A percentile compares a stretch with the other conserved stretches of the same genome.
phyloP scores from a whole-genome alignment of 37 sponge, comb jelly and placozoan species.

The Ephydatia muelleri region DNA sequence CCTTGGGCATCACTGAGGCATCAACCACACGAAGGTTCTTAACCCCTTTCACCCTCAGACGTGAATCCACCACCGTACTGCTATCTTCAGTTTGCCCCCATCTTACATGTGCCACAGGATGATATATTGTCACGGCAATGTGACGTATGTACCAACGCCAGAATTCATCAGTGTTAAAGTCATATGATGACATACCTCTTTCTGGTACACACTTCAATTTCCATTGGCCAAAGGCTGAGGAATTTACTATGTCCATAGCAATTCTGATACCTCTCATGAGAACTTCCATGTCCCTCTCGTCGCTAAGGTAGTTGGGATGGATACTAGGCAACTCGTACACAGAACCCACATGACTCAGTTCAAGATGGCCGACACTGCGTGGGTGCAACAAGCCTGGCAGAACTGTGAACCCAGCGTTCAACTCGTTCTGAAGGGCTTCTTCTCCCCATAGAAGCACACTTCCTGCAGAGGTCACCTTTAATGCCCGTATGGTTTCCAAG shows the following conservation, averaged over 20 bases:
- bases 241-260: constrained; percentile 52
- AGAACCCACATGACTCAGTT: constrained; percentile 36
- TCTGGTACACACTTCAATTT: not conserved
- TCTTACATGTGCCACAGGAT: constrained; percentile 85
- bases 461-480: not conserved
- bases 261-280: constrained; percentile 60
- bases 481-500: not conserved
- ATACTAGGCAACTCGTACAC: constrained; percentile 58
- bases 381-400: constrained; percentile 57
- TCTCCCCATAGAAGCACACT: constrained; percentile 29
- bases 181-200: constrained; percentile 27
- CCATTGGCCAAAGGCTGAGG: constrained; percentile 38
- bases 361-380: constrained; percentile 69
- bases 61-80: constrained; percentile 70
- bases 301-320: constrained; percentile 73
- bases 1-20: constrained; percentile 84
- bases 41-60: constrained; percentile 72
- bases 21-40: constrained; percentile 79
- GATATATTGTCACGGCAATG: constrained; percentile 54
- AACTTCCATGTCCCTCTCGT: constrained; percentile 52
- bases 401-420: not conserved
- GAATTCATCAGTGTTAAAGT: constrained; percentile 58
- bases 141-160: constrained; percentile 68
- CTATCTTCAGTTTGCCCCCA: constrained; percentile 69
- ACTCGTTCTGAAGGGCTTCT: not conserved